A percentile compares a stretch with the other conserved stretches of the same genome.
These are phyloP conservation scores for Elanus axillaris DNA, from an alignment of 2,113 vertebrate genomes.

Conservation along the genomic window DNA sequence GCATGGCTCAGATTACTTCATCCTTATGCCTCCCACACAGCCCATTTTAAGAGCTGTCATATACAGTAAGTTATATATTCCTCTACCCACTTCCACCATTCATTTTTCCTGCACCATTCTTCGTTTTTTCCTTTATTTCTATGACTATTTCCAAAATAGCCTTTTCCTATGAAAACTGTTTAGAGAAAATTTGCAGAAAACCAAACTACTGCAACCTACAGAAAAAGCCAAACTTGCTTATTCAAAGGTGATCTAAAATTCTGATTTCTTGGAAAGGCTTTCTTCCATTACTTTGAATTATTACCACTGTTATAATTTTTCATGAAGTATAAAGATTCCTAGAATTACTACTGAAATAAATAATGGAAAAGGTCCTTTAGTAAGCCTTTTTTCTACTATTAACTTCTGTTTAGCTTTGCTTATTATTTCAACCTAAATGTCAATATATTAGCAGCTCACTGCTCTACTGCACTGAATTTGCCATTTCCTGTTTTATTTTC, in stretches of 20 bases:
- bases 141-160: neutral
- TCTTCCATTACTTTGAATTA: neutral
- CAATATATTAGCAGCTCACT: neutral
- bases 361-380: neutral
- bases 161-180: neutral
- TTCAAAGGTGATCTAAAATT: neutral
- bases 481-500: conserved; percentile 1
- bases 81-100: neutral
- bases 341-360: neutral
- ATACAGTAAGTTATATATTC: neutral
- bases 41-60: neutral
- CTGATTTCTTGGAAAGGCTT: neutral
- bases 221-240: neutral
- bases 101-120: neutral
- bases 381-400: neutral
- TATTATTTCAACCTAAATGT: neutral
- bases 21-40: neutral
- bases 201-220: fast-evolving
- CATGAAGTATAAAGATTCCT: neutral
- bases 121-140: neutral
- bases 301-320: neutral
- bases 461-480: neutral
- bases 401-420: neutral
- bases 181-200: neutral
- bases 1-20: neutral